Base-by-base conservation (phyloP, 2,113 vertebrate genomes). In the Mesitornis unicolor region DNA sequence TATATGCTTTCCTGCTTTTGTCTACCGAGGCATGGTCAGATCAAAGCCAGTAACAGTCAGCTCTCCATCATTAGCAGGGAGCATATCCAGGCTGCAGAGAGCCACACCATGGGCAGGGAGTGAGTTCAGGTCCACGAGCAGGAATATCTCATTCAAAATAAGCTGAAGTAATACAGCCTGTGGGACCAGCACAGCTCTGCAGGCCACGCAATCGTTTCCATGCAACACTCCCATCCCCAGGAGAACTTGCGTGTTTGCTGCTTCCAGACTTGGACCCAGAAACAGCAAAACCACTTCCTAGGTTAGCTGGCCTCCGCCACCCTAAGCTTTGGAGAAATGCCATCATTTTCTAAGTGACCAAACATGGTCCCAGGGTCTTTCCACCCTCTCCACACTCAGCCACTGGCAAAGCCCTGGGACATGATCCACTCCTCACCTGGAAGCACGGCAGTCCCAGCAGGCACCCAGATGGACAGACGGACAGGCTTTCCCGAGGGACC, bases 351-450 rank as follows among this genome's bases (percentile, higher is more conserved):
- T 76, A 25, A 73, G 75, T 4, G 13, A 38, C 8, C 0, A 0
- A 54, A 88, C 0, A 0, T 6, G 28, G 38, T 42, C 35, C 6
- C 4, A 1, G 28, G 42, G 24, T n/a, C 57, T 61, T 64, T 43
- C 17, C 5, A 8, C 24, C n/a, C 13, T 26, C 26, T 36, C 63
- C 35, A 56, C 71, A 57, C n/a, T 29, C 70, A 64, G 69, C 61
- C 67, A 16, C 0, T 69, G 48, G 31, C 59, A 76, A 83, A 78
- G 56, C 31, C 19, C 31, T 3, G 1, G 5, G 76, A 88, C 42
- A 9, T 22, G 11, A 75, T 64, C 14, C 36, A 18, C 45, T 81
- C 51, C 96, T 95, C 82, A 96, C 95, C 96, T 96, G 81, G 59
- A 71, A 85, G 61, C 31, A 71, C 75, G 29, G 69, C 53, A 68